Evolutionary conservation across 2,113 vertebrate species (phyloP), one percentile per base, ranked within the genome.

Genomic region (Rana temporaria): DNA sequence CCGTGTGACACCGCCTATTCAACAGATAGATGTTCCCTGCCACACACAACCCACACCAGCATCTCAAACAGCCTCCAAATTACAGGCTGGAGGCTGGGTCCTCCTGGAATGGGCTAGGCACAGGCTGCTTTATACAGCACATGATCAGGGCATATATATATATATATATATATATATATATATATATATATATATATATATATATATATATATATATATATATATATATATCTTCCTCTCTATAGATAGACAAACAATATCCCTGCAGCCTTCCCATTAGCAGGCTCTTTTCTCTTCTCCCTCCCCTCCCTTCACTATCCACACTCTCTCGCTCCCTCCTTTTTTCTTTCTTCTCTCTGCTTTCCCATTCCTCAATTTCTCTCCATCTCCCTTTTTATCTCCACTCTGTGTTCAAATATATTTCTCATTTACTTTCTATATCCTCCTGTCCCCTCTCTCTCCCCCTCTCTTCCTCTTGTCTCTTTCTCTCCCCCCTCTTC

Each of bases 1-100:
- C 93, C 91, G 94, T 94, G 93, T 97, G 96, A 97, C 96, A 95
- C 93, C 89, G 95, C 94, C 95, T 91, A 95, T 97, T 98, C 91
- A 96, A 92, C 89, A 94, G 94, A 96, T 95, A 94, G 94, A 96
- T 98, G 95, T 94, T 93, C 92, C 88, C 92, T 91, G 93, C 93
- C 94, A 92, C 93, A 94, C 93, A 90, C 92, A 91, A 92, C 91
- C 89, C 88, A 85, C 88, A 88, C 90, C 90, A 88, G 92, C 90
- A 91, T 92, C 94, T 89, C 92, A 94, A 93, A 93, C 93, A 89
- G 91, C 89, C 87, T 91, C 91, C 92, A 92, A 93, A 94, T 93
- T 91, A 92, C 91, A 87, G 90, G 90, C 88, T 87, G 89, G 88
- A 91, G 84, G 91, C 89, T 86, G 90, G 91, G 86, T 88, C 85